Evolutionary conservation across 2,888 invertebrate genomes (phyloP).

Genomic region (Tetramorium bicarinatum): DNA sequence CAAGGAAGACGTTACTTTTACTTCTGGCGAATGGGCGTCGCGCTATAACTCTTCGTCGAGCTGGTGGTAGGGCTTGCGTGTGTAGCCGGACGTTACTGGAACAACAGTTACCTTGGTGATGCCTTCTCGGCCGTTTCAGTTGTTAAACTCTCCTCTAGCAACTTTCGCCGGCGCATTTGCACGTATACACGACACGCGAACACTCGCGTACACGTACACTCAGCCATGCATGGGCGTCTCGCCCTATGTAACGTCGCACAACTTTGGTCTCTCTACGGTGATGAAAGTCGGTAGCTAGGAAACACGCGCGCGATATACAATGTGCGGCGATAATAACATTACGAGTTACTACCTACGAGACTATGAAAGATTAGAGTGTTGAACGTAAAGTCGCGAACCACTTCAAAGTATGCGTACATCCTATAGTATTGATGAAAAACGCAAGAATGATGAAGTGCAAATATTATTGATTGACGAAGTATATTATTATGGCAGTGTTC

Average conservation of each 20-base stretch:
- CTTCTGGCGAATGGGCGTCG: slow-evolving; percentile 34
- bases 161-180: slow-evolving; percentile 55
- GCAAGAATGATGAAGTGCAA: background rate
- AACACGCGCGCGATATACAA: slow-evolving; percentile 38
- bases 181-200: background rate
- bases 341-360: slow-evolving; percentile 35
- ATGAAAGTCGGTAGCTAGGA: slow-evolving; percentile 58
- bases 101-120: slow-evolving; percentile 55
- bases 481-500: background rate
- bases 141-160: slow-evolving; percentile 60
- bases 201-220: background rate
- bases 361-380: slow-evolving; percentile 35
- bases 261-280: slow-evolving; percentile 68
- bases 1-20: slow-evolving; percentile 58
- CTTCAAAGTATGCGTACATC: background rate
- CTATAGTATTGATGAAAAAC: background rate
- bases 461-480: background rate
- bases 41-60: slow-evolving; percentile 10
- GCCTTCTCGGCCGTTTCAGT: slow-evolving; percentile 58
- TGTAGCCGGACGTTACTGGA: slow-evolving; percentile 51
- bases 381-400: slow-evolving; percentile 4
- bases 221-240: background rate
- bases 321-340: slow-evolving; percentile 47
- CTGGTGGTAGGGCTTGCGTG: slow-evolving; percentile 29
- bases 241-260: slow-evolving; percentile 60